Evolutionary conservation across 1,140 invertebrate genomes (phyloP).

Genomic region (Dinoponera quadriceps): DNA sequence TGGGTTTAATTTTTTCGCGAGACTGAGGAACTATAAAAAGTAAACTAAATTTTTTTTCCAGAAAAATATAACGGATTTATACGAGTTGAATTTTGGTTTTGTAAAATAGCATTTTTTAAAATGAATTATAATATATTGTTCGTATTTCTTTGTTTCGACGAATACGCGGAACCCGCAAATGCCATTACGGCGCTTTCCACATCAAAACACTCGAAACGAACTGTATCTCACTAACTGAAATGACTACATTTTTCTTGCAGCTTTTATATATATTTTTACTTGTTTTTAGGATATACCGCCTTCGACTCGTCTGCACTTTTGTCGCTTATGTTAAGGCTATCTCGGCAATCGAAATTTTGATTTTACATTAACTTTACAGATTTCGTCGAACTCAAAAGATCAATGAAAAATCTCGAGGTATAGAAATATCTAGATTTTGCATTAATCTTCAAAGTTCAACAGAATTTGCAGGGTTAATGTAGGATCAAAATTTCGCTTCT

Average conservation of each 20-base stretch:
- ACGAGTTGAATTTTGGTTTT: not conserved
- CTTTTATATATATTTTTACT: not conserved
- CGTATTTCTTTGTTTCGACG: not conserved
- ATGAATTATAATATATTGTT: not conserved
- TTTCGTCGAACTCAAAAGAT: no score
- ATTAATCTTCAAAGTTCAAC: no score
- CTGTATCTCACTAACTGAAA: not conserved
- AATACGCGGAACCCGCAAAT: not conserved
- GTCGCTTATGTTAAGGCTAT: not conserved
- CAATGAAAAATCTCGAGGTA: no score
- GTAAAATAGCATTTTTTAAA: not conserved
- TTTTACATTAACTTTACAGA: no score
- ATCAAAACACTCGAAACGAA: not conserved
- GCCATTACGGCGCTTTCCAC: not conserved
- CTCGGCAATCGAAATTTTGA: no score
- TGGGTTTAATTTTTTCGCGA: not conserved
- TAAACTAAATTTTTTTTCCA: not conserved
- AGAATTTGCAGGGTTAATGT: no score
- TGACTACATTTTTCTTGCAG: not conserved
- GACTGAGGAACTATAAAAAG: not conserved
- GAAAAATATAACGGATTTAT: not conserved
- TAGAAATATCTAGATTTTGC: no score
- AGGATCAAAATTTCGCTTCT: no score
- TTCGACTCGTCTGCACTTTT: not conserved
- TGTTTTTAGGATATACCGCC: not conserved